phyloP scores from a whole-genome alignment of 2,888 invertebrate species.

The Tetramorium bicarinatum region DNA sequence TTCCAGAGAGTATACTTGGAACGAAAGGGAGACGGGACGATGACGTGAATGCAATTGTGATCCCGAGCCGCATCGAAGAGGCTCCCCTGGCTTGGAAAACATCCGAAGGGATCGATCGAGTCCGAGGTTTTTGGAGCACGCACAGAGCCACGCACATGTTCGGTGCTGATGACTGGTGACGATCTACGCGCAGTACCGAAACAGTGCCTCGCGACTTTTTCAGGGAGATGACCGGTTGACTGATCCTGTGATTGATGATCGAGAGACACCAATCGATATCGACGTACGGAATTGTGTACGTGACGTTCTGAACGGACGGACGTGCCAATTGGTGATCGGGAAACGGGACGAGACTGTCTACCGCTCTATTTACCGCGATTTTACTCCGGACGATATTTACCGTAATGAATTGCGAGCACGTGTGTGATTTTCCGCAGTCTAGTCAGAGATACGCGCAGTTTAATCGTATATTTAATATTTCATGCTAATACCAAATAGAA shows the following conservation, averaged over 20 bases:
- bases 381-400: constrained; percentile 23
- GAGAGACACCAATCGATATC: neutral
- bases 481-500: constrained; percentile 37
- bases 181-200: neutral
- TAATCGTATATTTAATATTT: constrained; percentile 35
- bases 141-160: constrained; percentile 46
- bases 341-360: constrained; percentile 38
- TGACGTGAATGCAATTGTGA: constrained; percentile 26
- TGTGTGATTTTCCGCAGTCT: constrained; percentile 59
- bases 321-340: constrained; percentile 29
- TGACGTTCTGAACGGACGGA: constrained; percentile 19
- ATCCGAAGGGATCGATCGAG: constrained; percentile 1
- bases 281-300: constrained; percentile 35
- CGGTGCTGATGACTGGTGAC: constrained; percentile 16
- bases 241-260: constrained; percentile 36
- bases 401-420: constrained; percentile 62
- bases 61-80: neutral
- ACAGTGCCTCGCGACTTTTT: neutral
- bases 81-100: neutral
- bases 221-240: constrained; percentile 9
- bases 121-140: neutral
- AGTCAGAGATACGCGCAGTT: constrained; percentile 48
- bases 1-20: neutral
- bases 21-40: neutral
- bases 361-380: constrained; percentile 42